Percentiles rank a stretch among this genome's conserved stretches.
phyloP scores from a whole-genome alignment of 2,888 invertebrate genomes.

The Matsumyia berberina region DNA sequence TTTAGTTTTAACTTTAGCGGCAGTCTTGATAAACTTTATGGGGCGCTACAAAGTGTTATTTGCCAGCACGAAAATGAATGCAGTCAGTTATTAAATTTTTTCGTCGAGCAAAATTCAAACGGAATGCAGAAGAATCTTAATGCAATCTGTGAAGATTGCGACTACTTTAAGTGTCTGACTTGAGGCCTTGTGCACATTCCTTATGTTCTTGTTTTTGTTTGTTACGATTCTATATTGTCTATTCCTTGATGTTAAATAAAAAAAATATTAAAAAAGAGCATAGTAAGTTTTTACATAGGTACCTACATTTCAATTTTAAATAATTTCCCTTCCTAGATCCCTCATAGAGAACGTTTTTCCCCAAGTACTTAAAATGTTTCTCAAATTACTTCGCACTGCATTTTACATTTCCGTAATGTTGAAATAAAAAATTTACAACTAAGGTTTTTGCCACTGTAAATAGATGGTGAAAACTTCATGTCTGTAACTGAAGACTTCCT shows the following conservation, averaged over 20 bases:
- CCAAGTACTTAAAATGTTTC: too few relatives aligned
- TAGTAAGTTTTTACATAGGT: too few relatives aligned
- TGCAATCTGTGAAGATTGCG: constrained; percentile 81
- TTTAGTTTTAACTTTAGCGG: constrained; percentile 78
- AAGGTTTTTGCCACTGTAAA: too few relatives aligned
- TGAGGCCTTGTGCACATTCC: constrained; percentile 1
- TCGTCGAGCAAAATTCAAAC: constrained; percentile 78
- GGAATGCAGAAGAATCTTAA: constrained; percentile 74
- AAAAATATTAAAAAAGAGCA: neutral
- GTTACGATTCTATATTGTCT: neutral
- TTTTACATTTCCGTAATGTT: too few relatives aligned
- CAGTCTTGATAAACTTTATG: constrained; percentile 72
- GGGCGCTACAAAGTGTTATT: constrained; percentile 76
- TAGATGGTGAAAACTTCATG: too few relatives aligned
- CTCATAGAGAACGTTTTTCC: too few relatives aligned
- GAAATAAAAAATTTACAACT: too few relatives aligned
- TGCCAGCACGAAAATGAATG: constrained; percentile 79
- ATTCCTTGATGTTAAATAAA: constrained; percentile 1
- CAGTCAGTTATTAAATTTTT: constrained; percentile 79
- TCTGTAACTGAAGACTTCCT: too few relatives aligned
- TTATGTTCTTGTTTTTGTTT: neutral
- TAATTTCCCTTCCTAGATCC: too few relatives aligned
- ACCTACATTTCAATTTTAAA: too few relatives aligned
- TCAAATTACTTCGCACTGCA: too few relatives aligned
- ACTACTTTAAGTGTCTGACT: constrained; percentile 79